These are phyloP conservation scores for Bedellia somnulentella DNA, from an alignment of 2,888 invertebrate genomes.

Conservation along the genomic window DNA sequence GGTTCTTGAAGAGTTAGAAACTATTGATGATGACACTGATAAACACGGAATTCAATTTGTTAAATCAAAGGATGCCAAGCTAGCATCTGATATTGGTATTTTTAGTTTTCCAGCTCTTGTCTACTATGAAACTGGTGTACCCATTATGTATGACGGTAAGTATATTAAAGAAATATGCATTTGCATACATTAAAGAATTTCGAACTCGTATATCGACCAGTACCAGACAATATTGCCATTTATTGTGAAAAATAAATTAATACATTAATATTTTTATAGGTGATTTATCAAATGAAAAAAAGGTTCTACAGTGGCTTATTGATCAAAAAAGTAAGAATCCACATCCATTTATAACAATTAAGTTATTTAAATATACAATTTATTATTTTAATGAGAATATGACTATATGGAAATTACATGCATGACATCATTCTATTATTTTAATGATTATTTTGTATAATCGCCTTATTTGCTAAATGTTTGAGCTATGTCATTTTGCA, in stretches of 20 bases:
- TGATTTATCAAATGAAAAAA: constrained; percentile 92
- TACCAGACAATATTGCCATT: too few species aligned
- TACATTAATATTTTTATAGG: constrained; percentile 67
- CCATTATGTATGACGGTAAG: constrained; percentile 95
- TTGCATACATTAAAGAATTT: neutral
- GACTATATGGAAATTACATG: constrained; percentile 23
- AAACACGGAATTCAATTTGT: constrained; percentile 92
- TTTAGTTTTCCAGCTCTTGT: constrained; percentile 90
- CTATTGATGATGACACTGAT: constrained; percentile 90
- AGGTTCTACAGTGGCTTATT: constrained; percentile 94
- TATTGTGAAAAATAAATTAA: too few species aligned
- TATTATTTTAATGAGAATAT: constrained; percentile 15
- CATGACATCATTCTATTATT: constrained; percentile 53
- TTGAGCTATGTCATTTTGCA: constrained; percentile 62
- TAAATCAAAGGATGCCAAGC: constrained; percentile 85
- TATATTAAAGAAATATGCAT: too few species aligned
- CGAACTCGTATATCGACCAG: too few species aligned
- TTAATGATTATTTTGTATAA: constrained; percentile 31
- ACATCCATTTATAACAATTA: constrained; percentile 49
- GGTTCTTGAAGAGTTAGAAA: constrained; percentile 85
- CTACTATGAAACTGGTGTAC: constrained; percentile 91
- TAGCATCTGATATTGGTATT: constrained; percentile 89
- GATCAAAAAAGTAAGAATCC: constrained; percentile 93
- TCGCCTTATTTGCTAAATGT: constrained; percentile 52
- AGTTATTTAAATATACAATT: constrained; percentile 17